phyloP scores from a whole-genome alignment of 1,140 invertebrate genomes.

The Drosophila burlai region DNA sequence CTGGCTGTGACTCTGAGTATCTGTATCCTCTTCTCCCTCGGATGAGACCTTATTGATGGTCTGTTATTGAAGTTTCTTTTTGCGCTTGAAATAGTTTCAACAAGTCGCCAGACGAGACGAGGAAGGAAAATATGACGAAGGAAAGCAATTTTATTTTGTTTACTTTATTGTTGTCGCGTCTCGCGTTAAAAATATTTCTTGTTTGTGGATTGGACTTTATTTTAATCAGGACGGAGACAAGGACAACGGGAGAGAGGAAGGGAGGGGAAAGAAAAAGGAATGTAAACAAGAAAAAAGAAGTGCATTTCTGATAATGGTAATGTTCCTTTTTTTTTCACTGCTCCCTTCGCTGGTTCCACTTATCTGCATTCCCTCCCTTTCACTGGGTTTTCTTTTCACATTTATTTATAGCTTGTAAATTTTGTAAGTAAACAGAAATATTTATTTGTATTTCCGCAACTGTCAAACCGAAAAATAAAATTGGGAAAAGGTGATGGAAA shows the following conservation, averaged over 20 bases:
- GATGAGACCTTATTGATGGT: conserved; percentile 17
- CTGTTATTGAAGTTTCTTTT: conserved; percentile 32
- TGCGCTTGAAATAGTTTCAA: conserved; percentile 63
- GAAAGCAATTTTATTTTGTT: conserved; percentile 59
- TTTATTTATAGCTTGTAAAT: conserved; percentile 77
- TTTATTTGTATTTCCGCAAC: conserved; percentile 68
- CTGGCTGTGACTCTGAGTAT: not conserved
- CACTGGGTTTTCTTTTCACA: conserved; percentile 8
- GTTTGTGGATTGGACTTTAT: conserved; percentile 59
- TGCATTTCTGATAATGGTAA: conserved; percentile 51
- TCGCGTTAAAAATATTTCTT: conserved; percentile 39
- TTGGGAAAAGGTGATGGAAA: conserved; percentile 22
- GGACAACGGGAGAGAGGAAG: conserved; percentile 12
- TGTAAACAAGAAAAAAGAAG: conserved; percentile 52
- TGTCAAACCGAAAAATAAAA: conserved; percentile 23
- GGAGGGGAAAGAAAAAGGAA: conserved; percentile 3
- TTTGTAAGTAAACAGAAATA: conserved; percentile 60
- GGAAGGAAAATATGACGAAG: conserved; percentile 30
- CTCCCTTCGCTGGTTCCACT: conserved; percentile 17
- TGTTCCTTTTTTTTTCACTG: conserved; percentile 24
- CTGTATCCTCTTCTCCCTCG: not conserved
- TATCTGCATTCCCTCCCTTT: conserved; percentile 16
- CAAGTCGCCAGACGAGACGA: conserved; percentile 41
- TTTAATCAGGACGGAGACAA: conserved; percentile 53
- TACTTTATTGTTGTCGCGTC: conserved; percentile 55